Conservation (phyloP, 2,797 vertebrate genomes). For the Hydrocynus forskahlii region DNA sequence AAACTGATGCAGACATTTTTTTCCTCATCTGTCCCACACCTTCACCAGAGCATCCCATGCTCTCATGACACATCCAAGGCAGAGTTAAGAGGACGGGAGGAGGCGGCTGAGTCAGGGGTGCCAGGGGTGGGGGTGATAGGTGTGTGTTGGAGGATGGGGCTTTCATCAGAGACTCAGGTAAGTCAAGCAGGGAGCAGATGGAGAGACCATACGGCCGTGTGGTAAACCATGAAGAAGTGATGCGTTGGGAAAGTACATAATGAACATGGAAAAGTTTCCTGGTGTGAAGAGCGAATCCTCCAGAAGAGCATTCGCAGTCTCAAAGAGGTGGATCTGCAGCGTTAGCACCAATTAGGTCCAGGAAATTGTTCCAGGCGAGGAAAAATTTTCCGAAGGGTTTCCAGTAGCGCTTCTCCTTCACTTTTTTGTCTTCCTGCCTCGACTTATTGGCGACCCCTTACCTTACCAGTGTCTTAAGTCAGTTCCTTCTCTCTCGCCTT, state of each 20-base stretch:
- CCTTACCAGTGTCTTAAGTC: neutral
- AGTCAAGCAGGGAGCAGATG: neutral
- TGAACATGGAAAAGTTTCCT: conserved; percentile 14
- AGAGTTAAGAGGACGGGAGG: conserved; percentile 26
- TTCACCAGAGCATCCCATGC: conserved; percentile 32
- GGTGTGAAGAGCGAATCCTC: neutral
- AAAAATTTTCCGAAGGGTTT: neutral
- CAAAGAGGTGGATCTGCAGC: neutral
- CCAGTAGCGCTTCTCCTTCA: neutral
- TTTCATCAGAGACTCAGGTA: conserved; percentile 47
- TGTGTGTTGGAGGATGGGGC: conserved; percentile 9
- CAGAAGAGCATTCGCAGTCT: neutral
- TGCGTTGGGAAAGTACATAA: neutral
- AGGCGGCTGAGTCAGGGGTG: neutral
- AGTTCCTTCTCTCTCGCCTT: neutral
- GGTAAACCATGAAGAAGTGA: too few relatives aligned
- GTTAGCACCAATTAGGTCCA: conserved; percentile 10
- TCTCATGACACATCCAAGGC: conserved; percentile 37
- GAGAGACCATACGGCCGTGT: neutral
- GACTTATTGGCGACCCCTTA: neutral
- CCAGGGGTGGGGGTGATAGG: neutral
- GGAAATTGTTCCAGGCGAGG: conserved; percentile 33
- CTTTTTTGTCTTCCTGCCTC: neutral
- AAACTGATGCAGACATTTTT: conserved; percentile 36
- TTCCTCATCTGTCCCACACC: conserved; percentile 51